phyloP scores from a whole-genome alignment of 2,113 vertebrate species.

The Clarias macrocephalus region DNA sequence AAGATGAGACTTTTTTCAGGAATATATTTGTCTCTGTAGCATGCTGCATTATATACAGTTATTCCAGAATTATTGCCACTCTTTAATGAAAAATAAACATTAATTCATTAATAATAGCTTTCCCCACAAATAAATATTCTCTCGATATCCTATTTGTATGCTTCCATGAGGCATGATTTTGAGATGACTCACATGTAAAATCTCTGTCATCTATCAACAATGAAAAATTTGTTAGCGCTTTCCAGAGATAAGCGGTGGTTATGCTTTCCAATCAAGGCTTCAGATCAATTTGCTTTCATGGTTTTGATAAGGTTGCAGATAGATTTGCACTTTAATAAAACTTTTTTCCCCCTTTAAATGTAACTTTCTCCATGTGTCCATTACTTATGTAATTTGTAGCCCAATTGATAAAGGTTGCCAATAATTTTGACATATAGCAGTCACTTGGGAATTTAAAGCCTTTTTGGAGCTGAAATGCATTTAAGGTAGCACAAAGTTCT shows the following conservation, averaged over 20 bases:
- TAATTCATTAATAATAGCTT: not conserved
- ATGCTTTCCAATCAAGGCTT: not conserved
- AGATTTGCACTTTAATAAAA: not conserved
- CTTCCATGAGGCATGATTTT: not conserved
- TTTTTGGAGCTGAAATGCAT: not conserved
- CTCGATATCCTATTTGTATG: not conserved
- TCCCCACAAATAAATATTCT: not conserved
- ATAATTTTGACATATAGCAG: not conserved
- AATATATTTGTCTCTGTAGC: not conserved
- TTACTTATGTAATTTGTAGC: not conserved
- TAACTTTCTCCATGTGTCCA: not conserved
- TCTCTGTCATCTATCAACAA: not conserved
- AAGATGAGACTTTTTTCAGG: not conserved
- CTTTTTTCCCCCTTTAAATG: not conserved
- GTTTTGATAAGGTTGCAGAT: not conserved
- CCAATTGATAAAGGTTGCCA: not conserved
- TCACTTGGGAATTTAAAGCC: not conserved
- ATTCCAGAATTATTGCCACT: not conserved
- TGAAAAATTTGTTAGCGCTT: not conserved
- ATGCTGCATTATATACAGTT: not conserved
- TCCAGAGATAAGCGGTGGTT: not conserved
- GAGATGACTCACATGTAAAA: not conserved
- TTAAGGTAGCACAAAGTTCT: conserved; percentile 9
- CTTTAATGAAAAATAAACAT: not conserved
- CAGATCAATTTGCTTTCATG: not conserved